Evolutionary conservation across 2,888 invertebrate genomes (phyloP).

Genomic region (Myopa testacea): DNA sequence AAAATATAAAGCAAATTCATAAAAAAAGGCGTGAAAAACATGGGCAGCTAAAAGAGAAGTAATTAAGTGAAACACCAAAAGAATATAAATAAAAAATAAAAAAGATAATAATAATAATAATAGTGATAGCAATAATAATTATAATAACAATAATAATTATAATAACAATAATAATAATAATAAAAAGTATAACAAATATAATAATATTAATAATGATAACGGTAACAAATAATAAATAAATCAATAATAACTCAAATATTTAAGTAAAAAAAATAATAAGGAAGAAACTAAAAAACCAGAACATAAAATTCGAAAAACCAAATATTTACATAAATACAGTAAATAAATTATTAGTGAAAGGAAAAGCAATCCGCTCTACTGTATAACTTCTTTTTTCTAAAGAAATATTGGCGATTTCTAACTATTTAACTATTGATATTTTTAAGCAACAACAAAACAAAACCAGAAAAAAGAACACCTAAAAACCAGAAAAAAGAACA

Average conservation of each 20-base stretch:
- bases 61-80: background rate
- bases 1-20: background rate
- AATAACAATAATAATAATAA: background rate
- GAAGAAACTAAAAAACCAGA: too few relatives aligned
- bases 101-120: background rate
- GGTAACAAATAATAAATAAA: background rate
- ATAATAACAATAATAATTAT: background rate
- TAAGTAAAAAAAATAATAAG: background rate
- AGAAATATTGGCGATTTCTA: conserved; percentile 9
- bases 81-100: background rate
- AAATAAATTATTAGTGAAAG: conserved; percentile 6
- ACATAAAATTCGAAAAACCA: background rate
- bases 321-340: background rate
- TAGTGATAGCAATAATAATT: background rate
- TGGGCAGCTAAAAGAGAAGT: background rate
- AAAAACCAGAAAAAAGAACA: conserved; percentile 34
- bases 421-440: conserved; percentile 1
- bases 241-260: background rate
- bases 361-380: conserved; percentile 19
- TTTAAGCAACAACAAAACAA: conserved; percentile 3
- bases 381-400: conserved; percentile 16
- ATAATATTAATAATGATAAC: conserved; percentile 10
- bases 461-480: conserved; percentile 33
- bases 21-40: background rate
- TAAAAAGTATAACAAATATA: conserved; percentile 15